These are phyloP conservation scores for Dysmachus trigonus DNA, from an alignment of 2,888 invertebrate genomes.

Conservation along the genomic window DNA sequence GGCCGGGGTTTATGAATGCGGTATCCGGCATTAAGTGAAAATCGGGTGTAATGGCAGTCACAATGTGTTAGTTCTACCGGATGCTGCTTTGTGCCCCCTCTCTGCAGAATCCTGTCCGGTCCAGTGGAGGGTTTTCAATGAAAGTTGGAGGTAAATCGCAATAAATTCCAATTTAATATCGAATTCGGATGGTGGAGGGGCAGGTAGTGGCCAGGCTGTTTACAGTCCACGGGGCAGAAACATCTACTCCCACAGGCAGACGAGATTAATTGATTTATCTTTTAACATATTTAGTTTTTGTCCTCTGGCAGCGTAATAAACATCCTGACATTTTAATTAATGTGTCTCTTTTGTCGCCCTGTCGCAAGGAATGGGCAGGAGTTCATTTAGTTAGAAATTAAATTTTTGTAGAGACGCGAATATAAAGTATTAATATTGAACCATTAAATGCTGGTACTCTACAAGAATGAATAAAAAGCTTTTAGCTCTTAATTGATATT, in stretches of 20 bases:
- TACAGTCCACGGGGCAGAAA: not conserved
- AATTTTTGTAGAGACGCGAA: not conserved
- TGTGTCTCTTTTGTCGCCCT: not conserved
- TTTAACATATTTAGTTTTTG: constrained; percentile 32
- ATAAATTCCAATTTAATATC: constrained; percentile 41
- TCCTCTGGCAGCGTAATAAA: constrained; percentile 10
- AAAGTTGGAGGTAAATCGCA: constrained; percentile 36
- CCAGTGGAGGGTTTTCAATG: constrained; percentile 24
- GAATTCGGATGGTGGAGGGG: not conserved
- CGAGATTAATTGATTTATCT: constrained; percentile 39
- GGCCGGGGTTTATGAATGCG: not conserved
- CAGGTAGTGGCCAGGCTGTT: not conserved
- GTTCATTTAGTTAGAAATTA: not conserved
- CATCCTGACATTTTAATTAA: constrained; percentile 36
- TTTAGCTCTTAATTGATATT: not conserved
- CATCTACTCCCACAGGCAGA: not conserved
- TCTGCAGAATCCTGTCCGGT: not conserved
- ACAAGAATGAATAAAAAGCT: not conserved
- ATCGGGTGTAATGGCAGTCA: constrained; percentile 8
- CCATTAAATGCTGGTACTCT: not conserved
- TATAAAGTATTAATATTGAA: not conserved
- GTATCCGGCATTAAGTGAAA: constrained; percentile 15
- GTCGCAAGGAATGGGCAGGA: not conserved
- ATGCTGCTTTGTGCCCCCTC: not conserved
- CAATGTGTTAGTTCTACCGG: not conserved